Evolutionary conservation across 1,140 invertebrate genomes (phyloP).

Genomic region (Cyclina sinensis): DNA sequence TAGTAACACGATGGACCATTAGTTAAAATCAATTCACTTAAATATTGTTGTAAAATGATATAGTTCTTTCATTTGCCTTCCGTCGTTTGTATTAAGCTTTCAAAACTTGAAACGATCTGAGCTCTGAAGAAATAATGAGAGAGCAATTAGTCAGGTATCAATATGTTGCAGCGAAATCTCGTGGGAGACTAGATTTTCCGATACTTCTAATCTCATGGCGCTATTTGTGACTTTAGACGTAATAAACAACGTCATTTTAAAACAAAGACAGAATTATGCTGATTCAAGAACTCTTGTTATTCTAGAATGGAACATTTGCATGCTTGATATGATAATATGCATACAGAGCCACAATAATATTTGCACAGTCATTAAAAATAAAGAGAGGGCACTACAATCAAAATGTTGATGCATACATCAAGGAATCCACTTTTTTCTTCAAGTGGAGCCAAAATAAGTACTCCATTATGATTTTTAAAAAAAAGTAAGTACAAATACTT

Average conservation of each 20-base stretch:
- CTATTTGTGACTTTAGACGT: not conserved
- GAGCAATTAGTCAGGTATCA: conserved; percentile 23
- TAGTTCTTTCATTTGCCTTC: no score
- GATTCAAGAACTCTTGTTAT: no score
- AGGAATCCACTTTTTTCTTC: no score
- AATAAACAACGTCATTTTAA: conserved; percentile 18
- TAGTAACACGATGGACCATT: not conserved
- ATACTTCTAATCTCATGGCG: conserved; percentile 9
- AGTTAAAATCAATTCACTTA: not conserved
- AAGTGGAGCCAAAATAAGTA: no score
- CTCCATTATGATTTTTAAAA: no score
- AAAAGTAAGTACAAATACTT: no score
- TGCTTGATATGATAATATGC: no score
- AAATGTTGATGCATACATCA: no score
- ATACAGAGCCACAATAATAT: no score
- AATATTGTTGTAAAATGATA: not conserved
- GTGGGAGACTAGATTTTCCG: not conserved
- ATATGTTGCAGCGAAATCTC: conserved; percentile 7
- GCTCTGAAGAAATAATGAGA: not conserved
- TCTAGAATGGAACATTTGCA: no score
- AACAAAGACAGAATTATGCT: not conserved
- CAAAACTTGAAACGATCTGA: not conserved
- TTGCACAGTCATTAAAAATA: no score
- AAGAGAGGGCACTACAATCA: no score
- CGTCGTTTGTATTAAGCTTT: not conserved